Evolutionary conservation across 92 coral and sea anemone genomes (phyloP).

Genomic region (Montipora capitata): DNA sequence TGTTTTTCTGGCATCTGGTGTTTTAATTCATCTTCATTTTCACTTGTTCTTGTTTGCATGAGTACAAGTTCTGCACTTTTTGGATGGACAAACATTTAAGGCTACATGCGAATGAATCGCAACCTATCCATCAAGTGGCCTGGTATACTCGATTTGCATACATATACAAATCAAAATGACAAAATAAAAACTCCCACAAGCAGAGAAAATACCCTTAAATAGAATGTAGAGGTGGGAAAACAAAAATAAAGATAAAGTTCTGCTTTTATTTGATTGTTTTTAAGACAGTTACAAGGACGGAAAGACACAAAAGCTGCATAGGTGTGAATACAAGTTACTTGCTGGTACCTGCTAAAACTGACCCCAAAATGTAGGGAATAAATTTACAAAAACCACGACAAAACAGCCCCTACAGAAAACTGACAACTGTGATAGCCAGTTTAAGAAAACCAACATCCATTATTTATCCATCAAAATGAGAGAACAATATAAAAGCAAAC

Average conservation of each 20-base stretch:
- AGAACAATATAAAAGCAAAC: slow-evolving; percentile 29
- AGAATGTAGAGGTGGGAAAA: neutral
- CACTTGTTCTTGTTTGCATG: no score
- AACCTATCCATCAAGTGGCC: neutral
- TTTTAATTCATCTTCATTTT: neutral
- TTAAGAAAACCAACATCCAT: slow-evolving; percentile 16
- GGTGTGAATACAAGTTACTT: neutral
- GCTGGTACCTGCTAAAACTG: slow-evolving; percentile 33
- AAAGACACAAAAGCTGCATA: neutral
- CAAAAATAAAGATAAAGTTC: neutral
- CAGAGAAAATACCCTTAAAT: no score
- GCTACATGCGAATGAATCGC: neutral
- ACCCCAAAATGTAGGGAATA: slow-evolving; percentile 3
- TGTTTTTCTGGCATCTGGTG: no score
- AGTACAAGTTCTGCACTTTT: neutral
- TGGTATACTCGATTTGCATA: slow-evolving; percentile 14
- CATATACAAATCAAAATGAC: slow-evolving; percentile 16
- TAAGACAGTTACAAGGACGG: neutral
- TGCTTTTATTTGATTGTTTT: neutral
- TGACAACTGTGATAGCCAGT: slow-evolving; percentile 31
- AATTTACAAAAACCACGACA: slow-evolving; percentile 21
- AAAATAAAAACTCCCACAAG: neutral
- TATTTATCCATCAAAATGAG: slow-evolving; percentile 18
- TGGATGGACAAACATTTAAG: no score
- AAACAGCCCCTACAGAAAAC: slow-evolving; percentile 15